A percentile compares a stretch with the other conserved stretches of the same genome.
Conservation (phyloP, 2,888 invertebrate genomes). For the Phlogophora meticulosa region DNA sequence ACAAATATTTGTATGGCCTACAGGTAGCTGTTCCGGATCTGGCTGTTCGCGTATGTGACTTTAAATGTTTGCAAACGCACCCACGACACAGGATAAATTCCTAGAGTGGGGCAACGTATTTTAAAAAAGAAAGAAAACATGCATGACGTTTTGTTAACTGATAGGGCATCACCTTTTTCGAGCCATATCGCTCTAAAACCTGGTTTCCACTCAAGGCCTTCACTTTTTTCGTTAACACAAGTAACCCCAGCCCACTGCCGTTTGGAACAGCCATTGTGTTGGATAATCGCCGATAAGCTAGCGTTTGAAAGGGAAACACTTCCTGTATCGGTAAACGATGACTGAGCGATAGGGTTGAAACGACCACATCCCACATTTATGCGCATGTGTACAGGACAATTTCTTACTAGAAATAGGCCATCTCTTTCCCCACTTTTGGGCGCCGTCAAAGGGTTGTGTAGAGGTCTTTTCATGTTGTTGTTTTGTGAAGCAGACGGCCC, state of each 20-base stretch:
- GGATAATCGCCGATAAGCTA: conserved; percentile 47
- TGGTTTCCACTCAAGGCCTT: not conserved
- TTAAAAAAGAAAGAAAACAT: too few species aligned
- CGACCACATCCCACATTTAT: conserved; percentile 6
- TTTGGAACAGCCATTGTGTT: conserved; percentile 26
- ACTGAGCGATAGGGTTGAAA: conserved; percentile 43
- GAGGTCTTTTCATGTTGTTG: not conserved
- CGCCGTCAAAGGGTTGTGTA: not conserved
- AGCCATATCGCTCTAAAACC: not conserved
- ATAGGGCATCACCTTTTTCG: not conserved
- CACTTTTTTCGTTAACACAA: conserved; percentile 1
- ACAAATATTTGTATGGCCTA: too few species aligned
- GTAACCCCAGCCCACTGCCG: not conserved
- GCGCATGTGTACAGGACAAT: conserved; percentile 12
- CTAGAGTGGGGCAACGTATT: too few species aligned
- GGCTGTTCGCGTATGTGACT: too few species aligned
- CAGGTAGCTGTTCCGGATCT: too few species aligned
- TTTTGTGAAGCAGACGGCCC: too few species aligned
- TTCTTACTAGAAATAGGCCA: not conserved
- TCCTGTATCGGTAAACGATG: conserved; percentile 32
- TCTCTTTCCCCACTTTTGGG: not conserved
- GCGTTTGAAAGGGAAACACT: conserved; percentile 17
- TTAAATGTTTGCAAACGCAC: too few species aligned
- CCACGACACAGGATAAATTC: too few species aligned
- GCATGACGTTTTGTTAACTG: not conserved